Evolutionary conservation across 2,888 invertebrate species (phyloP), one percentile per base, ranked within the genome.

Genomic region (Beris chalybata): DNA sequence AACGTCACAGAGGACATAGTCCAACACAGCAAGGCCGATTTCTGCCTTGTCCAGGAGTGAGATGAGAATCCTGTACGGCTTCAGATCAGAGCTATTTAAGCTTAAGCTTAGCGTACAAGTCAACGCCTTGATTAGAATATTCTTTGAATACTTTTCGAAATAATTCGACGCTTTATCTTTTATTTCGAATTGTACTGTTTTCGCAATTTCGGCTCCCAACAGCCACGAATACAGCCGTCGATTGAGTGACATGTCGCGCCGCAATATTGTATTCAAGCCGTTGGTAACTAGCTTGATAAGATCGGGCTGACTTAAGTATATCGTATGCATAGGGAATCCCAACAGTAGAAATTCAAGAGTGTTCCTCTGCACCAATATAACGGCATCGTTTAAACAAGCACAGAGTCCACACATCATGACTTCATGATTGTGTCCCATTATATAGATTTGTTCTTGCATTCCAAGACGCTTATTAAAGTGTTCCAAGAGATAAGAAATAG

Each of bases 181-280:
- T 7, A 77, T 74, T 67, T 75, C 76, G 57, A 79, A 72, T 5
- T 43, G 48, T n/a, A 76, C 72, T 15, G 76, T 83, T 72, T 86
- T 87, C 44, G 75, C 72, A 38, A 87, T 84, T 76, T 90, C 90
- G 6, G 86, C 85, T 50, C 91, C 92, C 71, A 93, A 80, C 30
- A 95, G 81, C 94, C 94, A 95, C 0, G 91, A 89, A 79, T 91
- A 93, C 38, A 95, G 82, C 43, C 94, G 85, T 71, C 90, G 85
- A 78, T 95, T 95, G 12, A 95, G 83, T 32, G 93, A 94, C 91
- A 94, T 94, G 77, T 95, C 95, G 69, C 95, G 82, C 52, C 94
- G 82, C 57, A 95, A 81, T 70, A 95, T 89, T 5, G 89, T 88
- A 48, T 85, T 84, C 61, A 94, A 81, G 31, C 89, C 88, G 66